phyloP scores from a whole-genome alignment of 1,140 invertebrate genomes.

The Papilio aristodemus region DNA sequence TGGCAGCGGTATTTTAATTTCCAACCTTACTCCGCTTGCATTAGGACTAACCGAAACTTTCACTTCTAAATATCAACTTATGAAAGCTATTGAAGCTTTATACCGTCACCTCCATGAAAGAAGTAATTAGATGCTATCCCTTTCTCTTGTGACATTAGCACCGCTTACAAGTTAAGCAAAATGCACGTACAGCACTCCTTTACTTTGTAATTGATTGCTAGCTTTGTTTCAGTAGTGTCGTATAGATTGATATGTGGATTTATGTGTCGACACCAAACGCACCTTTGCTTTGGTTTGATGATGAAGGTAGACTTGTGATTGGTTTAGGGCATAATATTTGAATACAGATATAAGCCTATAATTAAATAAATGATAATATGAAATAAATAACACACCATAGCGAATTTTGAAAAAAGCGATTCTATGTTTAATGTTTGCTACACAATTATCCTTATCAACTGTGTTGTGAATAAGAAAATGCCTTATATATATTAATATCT shows the following conservation, averaged over 20 bases:
- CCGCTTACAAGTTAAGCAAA: constrained; percentile 68
- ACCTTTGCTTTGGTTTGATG: constrained; percentile 7
- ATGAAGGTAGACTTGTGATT: not conserved
- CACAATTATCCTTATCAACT: no score
- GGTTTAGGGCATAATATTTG: constrained; percentile 6
- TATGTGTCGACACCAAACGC: constrained; percentile 5
- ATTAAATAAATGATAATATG: not conserved
- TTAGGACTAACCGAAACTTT: constrained; percentile 13
- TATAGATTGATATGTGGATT: not conserved
- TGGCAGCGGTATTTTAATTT: constrained; percentile 17
- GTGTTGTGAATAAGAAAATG: no score
- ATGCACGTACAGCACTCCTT: constrained; percentile 69
- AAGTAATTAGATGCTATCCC: constrained; percentile 27
- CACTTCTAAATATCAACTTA: not conserved
- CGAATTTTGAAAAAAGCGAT: no score
- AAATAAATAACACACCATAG: no score
- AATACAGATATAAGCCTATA: not conserved
- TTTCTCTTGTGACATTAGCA: constrained; percentile 52
- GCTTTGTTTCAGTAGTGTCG: constrained; percentile 43
- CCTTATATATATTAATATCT: no score
- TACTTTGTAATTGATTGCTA: constrained; percentile 64
- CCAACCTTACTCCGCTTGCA: constrained; percentile 22
- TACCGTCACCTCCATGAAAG: not conserved
- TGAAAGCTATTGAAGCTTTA: constrained; percentile 1
- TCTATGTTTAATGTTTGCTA: no score